These are phyloP conservation scores for Apogon talboti DNA, from an alignment of 2,797 vertebrate genomes.

Conservation along the genomic window DNA sequence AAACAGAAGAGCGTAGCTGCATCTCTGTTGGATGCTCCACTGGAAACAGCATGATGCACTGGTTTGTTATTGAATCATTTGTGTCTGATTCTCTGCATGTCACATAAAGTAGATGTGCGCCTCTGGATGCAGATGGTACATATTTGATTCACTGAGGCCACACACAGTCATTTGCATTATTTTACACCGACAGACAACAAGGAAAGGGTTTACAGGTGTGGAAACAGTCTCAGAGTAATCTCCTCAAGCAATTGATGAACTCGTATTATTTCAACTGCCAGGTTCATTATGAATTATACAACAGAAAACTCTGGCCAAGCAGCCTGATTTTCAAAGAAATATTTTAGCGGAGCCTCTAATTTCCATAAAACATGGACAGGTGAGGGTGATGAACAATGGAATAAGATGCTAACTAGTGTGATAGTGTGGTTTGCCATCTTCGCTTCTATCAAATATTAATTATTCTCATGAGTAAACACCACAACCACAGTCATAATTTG, in stretches of 20 bases:
- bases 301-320: slow-evolving; percentile 40
- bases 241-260: slow-evolving; percentile 48
- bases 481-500: slow-evolving; percentile 22
- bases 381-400: slow-evolving; percentile 44
- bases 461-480: slow-evolving; percentile 30
- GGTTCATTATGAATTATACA: slow-evolving; percentile 65
- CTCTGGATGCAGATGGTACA: slow-evolving; percentile 55
- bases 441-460: slow-evolving; percentile 32
- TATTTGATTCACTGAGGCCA: slow-evolving; percentile 59
- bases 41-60: slow-evolving; percentile 72
- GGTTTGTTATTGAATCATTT: slow-evolving; percentile 61
- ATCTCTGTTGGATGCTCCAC: slow-evolving; percentile 37
- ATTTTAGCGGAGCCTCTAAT: slow-evolving; percentile 46
- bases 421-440: slow-evolving; percentile 38
- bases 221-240: slow-evolving; percentile 50
- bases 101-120: slow-evolving; percentile 57
- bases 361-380: slow-evolving; percentile 45
- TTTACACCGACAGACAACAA: slow-evolving; percentile 37
- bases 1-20: slow-evolving; percentile 27
- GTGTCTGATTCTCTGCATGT: slow-evolving; percentile 75
- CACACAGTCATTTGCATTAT: slow-evolving; percentile 43
- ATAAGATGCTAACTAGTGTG: slow-evolving; percentile 36
- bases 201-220: slow-evolving; percentile 44
- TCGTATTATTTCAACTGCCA: slow-evolving; percentile 56
- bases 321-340: slow-evolving; percentile 52